Conservation (phyloP, 2,888 invertebrate species). For the Caenorhabditis sp. region DNA sequence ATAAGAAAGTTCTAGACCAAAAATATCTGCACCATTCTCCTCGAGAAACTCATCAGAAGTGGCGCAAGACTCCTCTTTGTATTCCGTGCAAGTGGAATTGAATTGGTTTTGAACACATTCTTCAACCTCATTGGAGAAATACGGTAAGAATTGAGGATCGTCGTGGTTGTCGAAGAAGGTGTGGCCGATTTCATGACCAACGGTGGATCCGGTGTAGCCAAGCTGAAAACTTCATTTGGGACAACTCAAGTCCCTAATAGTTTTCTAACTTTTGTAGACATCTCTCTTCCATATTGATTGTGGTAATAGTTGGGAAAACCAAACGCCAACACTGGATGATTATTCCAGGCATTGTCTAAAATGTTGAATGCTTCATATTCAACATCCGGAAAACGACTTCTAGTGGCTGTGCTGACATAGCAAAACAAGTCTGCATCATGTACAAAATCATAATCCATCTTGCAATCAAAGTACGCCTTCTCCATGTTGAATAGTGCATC, state of each 20-base stretch:
- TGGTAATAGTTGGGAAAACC: constrained; percentile 28
- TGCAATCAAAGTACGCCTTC: not conserved
- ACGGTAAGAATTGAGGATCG: not conserved
- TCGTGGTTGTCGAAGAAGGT: constrained; percentile 8
- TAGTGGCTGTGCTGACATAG: not conserved
- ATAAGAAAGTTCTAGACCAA: constrained; percentile 34
- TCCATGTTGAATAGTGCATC: not conserved
- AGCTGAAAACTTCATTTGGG: not conserved
- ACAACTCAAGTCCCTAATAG: not conserved
- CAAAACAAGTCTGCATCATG: not conserved
- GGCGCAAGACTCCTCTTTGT: constrained; percentile 20
- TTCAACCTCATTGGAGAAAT: constrained; percentile 3
- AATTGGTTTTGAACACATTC: constrained; percentile 45
- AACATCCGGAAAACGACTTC: no score
- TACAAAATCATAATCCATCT: not conserved
- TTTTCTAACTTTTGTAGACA: constrained; percentile 13
- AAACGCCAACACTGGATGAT: not conserved
- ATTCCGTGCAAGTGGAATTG: constrained; percentile 19
- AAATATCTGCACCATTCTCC: constrained; percentile 47
- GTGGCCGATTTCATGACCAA: constrained; percentile 39
- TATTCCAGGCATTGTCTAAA: no score
- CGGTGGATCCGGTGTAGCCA: not conserved
- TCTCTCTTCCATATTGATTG: constrained; percentile 11
- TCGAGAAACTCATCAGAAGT: constrained; percentile 1
- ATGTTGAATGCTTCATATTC: constrained; percentile 28